Evolutionary conservation across 2,797 vertebrate genomes (phyloP).

Genomic region (Gymnopithys bicolor): DNA sequence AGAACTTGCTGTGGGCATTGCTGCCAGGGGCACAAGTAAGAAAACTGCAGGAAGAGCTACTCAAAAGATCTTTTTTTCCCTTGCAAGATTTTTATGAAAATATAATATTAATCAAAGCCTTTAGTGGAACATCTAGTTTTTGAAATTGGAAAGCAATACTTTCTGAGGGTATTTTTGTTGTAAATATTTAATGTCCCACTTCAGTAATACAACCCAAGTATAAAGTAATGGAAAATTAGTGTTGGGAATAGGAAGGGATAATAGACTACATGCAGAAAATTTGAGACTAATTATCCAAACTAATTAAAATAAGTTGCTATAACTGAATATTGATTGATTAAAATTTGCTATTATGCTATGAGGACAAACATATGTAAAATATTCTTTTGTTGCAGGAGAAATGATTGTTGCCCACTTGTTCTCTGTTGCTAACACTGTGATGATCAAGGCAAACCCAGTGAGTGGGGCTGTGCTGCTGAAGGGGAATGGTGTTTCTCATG

Average conservation of each 20-base stretch:
- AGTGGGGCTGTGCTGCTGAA: background rate
- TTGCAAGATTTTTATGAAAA: background rate
- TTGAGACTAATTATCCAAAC: background rate
- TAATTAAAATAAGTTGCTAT: background rate
- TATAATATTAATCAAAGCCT: background rate
- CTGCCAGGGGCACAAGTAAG: background rate
- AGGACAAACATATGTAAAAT: background rate
- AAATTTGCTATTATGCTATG: background rate
- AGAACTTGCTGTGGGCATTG: background rate
- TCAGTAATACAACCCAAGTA: background rate
- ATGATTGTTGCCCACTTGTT: background rate
- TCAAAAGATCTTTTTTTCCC: background rate
- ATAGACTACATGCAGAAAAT: background rate
- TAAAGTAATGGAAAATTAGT: background rate
- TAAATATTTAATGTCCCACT: background rate
- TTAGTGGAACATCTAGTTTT: background rate
- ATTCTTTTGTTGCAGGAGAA: background rate
- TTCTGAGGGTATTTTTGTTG: background rate
- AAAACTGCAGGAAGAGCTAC: background rate
- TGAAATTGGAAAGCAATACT: background rate
- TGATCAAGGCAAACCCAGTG: background rate
- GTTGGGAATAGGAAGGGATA: background rate
- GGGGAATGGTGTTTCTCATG: background rate
- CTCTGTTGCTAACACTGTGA: fast-evolving
- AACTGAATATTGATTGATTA: background rate